Conservation (phyloP, 1,140 invertebrate genomes). For the Drosophila sp. region DNA sequence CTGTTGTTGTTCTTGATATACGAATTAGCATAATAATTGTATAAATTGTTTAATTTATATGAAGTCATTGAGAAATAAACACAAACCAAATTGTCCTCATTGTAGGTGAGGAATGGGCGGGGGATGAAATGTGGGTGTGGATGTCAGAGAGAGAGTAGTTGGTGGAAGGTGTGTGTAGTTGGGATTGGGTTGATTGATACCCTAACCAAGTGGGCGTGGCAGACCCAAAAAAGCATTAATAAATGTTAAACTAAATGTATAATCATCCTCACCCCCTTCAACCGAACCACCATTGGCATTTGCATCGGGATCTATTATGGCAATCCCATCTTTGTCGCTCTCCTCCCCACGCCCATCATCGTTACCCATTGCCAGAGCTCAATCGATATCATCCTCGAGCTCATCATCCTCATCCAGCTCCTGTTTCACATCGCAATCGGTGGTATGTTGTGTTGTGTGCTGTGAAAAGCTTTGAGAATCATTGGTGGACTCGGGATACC, state of each 20-base stretch:
- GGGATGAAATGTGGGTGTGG: conserved; percentile 22
- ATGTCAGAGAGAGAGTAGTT: conserved; percentile 17
- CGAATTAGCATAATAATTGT: conserved; percentile 31
- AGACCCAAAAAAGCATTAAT: conserved; percentile 80
- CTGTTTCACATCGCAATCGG: conserved; percentile 59
- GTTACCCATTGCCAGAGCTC: conserved; percentile 50
- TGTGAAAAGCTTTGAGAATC: conserved; percentile 67
- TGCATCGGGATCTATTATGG: conserved; percentile 35
- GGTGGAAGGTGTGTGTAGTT: conserved; percentile 15
- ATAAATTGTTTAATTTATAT: conserved; percentile 50
- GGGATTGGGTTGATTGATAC: too few relatives aligned
- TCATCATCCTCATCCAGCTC: conserved; percentile 73
- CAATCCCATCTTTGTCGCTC: background rate
- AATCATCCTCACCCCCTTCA: conserved; percentile 61
- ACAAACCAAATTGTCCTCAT: conserved; percentile 40
- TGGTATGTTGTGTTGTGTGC: conserved; percentile 58
- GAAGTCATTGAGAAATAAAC: conserved; percentile 68
- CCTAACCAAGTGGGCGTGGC: conserved; percentile 61
- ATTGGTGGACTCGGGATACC: conserved; percentile 58
- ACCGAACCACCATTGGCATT: conserved; percentile 41
- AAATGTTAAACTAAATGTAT: conserved; percentile 80
- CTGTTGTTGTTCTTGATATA: conserved; percentile 9
- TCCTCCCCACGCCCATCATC: conserved; percentile 1
- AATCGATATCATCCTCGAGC: conserved; percentile 80
- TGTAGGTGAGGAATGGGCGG: background rate